phyloP scores from a whole-genome alignment of 1,140 invertebrate species.

The Bactericera cockerelli region DNA sequence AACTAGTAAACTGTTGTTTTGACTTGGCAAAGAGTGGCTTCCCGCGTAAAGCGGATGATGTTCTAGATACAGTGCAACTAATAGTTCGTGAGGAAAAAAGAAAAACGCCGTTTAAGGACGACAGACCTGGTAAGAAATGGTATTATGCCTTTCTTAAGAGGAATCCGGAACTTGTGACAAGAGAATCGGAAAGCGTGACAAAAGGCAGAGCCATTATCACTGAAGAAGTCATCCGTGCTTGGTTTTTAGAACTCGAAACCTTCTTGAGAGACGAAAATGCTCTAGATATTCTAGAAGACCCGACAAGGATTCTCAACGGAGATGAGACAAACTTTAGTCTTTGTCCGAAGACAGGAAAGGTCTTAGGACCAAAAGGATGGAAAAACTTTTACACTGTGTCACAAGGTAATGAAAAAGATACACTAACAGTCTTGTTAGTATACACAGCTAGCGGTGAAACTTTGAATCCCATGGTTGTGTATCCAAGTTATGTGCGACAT shows the following conservation, averaged over 20 bases:
- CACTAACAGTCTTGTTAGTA: neutral
- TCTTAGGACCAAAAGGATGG: too few relatives aligned
- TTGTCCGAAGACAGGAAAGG: too few relatives aligned
- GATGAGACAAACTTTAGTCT: too few relatives aligned
- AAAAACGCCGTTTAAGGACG: conserved; percentile 15
- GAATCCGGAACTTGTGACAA: conserved; percentile 11
- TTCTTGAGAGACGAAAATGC: too few relatives aligned
- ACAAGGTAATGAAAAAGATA: too few relatives aligned
- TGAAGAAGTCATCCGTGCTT: conserved; percentile 16
- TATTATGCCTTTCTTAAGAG: conserved; percentile 14
- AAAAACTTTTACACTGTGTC: too few relatives aligned
- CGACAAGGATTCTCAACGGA: too few relatives aligned
- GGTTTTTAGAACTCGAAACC: conserved; percentile 16
- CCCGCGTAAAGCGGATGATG: conserved; percentile 10
- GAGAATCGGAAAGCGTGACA: neutral
- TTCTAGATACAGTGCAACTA: conserved; percentile 16
- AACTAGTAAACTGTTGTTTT: conserved; percentile 12
- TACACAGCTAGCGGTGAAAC: too few relatives aligned
- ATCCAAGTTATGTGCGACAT: too few relatives aligned
- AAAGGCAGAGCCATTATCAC: conserved; percentile 14
- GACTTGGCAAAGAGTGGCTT: conserved; percentile 11
- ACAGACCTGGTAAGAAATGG: conserved; percentile 16
- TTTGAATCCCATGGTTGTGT: too few relatives aligned
- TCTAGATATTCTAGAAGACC: too few relatives aligned
- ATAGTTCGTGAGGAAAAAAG: conserved; percentile 8